Evolutionary conservation across 1,140 invertebrate genomes (phyloP).

Genomic region (Dermatophagoides farinae): DNA sequence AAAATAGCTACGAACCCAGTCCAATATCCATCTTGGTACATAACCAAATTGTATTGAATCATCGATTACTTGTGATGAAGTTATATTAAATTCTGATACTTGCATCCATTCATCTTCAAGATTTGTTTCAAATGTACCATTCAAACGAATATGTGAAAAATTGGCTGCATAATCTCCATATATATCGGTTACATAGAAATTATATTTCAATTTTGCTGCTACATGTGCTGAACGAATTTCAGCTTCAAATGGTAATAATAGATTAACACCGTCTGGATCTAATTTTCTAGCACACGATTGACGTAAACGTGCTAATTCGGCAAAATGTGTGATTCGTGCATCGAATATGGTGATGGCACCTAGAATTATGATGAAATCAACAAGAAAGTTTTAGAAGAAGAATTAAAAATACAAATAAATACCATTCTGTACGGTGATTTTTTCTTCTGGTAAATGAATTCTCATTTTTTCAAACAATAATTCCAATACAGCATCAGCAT

Average conservation of each 20-base stretch:
- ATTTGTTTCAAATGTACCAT: background rate
- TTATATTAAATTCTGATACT: background rate
- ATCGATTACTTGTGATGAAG: background rate
- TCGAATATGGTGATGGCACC: background rate
- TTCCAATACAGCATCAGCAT: conserved; percentile 4
- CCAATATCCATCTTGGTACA: conserved; percentile 1
- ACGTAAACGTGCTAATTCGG: background rate
- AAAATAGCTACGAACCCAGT: background rate
- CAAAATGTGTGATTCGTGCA: background rate
- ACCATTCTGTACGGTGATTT: conserved; percentile 10
- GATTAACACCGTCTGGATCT: background rate
- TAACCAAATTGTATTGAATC: background rate
- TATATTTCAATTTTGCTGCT: background rate
- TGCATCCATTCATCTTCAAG: background rate
- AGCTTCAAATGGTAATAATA: conserved; percentile 1
- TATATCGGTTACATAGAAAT: background rate
- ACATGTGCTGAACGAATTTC: conserved; percentile 2
- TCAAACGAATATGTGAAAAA: conserved; percentile 5
- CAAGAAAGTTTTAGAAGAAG: background rate
- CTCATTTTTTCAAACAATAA: conserved; percentile 4
- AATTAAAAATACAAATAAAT: background rate
- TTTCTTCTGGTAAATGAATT: conserved; percentile 2
- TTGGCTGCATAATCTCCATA: conserved; percentile 1
- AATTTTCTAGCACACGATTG: background rate
- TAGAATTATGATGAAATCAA: background rate